Percentiles rank a stretch among this genome's conserved stretches.
phyloP scores from a whole-genome alignment of 2,888 invertebrate species.

The Fragum whitleyi region DNA sequence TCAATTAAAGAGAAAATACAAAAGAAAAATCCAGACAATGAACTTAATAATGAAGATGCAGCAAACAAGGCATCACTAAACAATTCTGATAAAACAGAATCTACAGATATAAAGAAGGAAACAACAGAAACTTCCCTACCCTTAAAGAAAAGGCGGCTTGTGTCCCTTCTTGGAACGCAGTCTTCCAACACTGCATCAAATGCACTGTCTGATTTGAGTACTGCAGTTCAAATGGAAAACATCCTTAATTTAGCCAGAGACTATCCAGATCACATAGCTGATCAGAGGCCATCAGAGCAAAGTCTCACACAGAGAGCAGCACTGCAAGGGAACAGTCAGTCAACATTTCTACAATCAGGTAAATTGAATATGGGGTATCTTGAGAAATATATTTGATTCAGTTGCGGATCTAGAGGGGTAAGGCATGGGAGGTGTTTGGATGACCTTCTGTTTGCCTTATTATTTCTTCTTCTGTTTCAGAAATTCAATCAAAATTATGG shows the following conservation, averaged over 20 bases:
- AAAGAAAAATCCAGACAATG: constrained; percentile 4
- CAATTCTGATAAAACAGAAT: not conserved
- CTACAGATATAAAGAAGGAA: constrained; percentile 42
- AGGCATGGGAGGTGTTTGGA: too few species aligned
- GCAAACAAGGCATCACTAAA: not conserved
- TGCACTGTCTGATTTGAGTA: constrained; percentile 24
- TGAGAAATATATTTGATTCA: not conserved
- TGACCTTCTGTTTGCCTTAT: too few species aligned
- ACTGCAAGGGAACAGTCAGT: not conserved
- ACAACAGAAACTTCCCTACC: constrained; percentile 62
- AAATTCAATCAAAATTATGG: too few species aligned
- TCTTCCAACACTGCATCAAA: not conserved
- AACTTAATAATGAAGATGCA: not conserved
- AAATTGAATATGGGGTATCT: not conserved
- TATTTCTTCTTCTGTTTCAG: too few species aligned
- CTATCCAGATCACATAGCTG: constrained; percentile 24
- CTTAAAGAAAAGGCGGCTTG: constrained; percentile 68
- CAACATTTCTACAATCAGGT: constrained; percentile 21
- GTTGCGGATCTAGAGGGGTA: too few species aligned
- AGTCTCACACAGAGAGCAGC: not conserved
- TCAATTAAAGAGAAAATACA: not conserved
- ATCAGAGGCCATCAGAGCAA: not conserved
- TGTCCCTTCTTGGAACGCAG: not conserved
- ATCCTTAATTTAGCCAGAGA: constrained; percentile 49
- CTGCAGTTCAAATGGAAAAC: constrained; percentile 46